Evolutionary conservation across 2,888 invertebrate species (phyloP).

Genomic region (Luffia ferchaultella): DNA sequence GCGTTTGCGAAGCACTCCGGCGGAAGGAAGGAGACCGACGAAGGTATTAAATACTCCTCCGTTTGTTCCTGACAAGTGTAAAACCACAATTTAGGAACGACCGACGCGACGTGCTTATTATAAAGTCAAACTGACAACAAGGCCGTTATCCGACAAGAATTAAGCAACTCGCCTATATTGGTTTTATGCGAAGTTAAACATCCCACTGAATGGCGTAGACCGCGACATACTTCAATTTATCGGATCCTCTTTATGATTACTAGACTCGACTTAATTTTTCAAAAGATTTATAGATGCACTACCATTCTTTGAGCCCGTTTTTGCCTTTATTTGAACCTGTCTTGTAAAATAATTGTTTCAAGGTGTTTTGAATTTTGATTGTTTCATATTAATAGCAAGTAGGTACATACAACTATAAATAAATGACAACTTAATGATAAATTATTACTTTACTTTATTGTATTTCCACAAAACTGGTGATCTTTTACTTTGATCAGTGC

Average conservation of each 20-base stretch:
- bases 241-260: not conserved
- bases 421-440: too few relatives aligned
- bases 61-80: conserved; percentile 7
- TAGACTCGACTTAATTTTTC: too few relatives aligned
- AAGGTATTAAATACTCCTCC: not conserved
- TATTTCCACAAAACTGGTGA: too few relatives aligned
- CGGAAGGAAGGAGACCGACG: not conserved
- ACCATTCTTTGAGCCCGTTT: too few relatives aligned
- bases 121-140: not conserved
- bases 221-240: not conserved
- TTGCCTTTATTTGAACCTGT: too few relatives aligned
- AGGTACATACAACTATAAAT: too few relatives aligned
- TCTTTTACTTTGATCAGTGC: too few relatives aligned
- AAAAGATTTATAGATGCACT: too few relatives aligned
- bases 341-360: too few relatives aligned
- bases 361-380: too few relatives aligned
- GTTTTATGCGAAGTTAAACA: not conserved
- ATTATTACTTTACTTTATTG: too few relatives aligned
- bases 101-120: not conserved
- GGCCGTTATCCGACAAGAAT: not conserved
- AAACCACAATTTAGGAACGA: conserved; percentile 1
- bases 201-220: not conserved
- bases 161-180: not conserved
- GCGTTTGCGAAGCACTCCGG: not conserved
- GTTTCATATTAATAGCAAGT: too few relatives aligned